Evolutionary conservation across 2,888 invertebrate species (phyloP).

Genomic region (Acleris emargana): DNA sequence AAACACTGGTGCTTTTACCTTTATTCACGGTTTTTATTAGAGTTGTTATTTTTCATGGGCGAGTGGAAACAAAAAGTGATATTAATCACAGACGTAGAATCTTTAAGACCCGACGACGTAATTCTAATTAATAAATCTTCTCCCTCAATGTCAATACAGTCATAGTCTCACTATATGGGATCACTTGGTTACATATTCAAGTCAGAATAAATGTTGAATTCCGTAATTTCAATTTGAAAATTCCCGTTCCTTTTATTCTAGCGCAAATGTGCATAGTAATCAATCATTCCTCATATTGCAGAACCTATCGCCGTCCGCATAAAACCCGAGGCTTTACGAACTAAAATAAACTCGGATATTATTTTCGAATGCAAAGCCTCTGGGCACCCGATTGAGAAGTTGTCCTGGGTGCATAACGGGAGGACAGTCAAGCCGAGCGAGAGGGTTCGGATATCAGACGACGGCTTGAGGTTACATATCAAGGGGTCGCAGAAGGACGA

Average conservation of each 20-base stretch:
- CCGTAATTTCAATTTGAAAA: slow-evolving; percentile 20
- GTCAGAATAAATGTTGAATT: slow-evolving; percentile 15
- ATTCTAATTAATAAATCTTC: too few relatives aligned
- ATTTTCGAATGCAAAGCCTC: slow-evolving; percentile 94
- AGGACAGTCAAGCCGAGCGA: slow-evolving; percentile 84
- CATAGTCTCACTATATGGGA: too few relatives aligned
- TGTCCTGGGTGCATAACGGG: slow-evolving; percentile 93
- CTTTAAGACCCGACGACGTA: too few relatives aligned
- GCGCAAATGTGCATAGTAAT: slow-evolving; percentile 32
- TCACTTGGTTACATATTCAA: background rate
- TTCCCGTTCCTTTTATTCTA: slow-evolving; percentile 9
- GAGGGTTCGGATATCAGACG: slow-evolving; percentile 81
- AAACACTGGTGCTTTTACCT: too few relatives aligned
- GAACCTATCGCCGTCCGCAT: slow-evolving; percentile 92
- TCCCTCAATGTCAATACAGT: too few relatives aligned
- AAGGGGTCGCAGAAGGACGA: slow-evolving; percentile 90
- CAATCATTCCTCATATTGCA: slow-evolving; percentile 61
- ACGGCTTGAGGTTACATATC: slow-evolving; percentile 82
- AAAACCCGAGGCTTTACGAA: slow-evolving; percentile 89
- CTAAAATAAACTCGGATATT: slow-evolving; percentile 93
- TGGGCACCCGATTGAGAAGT: slow-evolving; percentile 92
- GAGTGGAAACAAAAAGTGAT: too few relatives aligned
- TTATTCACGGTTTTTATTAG: too few relatives aligned
- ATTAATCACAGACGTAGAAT: too few relatives aligned
- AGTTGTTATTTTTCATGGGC: too few relatives aligned